Evolutionary conservation across 2,888 invertebrate genomes (phyloP).

Genomic region (Baccha elongata): DNA sequence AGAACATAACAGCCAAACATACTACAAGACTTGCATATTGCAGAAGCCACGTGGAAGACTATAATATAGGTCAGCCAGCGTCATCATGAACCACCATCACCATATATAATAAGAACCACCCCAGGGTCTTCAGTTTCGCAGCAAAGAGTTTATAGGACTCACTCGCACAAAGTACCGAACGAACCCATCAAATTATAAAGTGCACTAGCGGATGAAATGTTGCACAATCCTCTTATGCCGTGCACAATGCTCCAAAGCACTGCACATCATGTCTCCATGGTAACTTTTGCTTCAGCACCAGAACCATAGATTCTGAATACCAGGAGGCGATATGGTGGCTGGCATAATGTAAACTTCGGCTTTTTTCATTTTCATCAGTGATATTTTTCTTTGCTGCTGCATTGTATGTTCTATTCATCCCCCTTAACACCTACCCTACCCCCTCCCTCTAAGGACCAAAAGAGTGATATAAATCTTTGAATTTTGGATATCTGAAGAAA

Average conservation of each 20-base stretch:
- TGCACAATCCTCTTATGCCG: slow-evolving; percentile 48
- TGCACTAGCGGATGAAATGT: slow-evolving; percentile 68
- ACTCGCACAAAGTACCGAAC: slow-evolving; percentile 52
- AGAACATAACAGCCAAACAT: slow-evolving; percentile 4
- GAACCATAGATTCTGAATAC: not conserved
- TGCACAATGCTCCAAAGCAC: slow-evolving; percentile 27
- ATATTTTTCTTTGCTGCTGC: slow-evolving; percentile 17
- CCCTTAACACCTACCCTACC: not conserved
- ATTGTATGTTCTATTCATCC: not conserved
- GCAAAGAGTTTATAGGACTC: slow-evolving; percentile 35
- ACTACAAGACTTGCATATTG: slow-evolving; percentile 21
- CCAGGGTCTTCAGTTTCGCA: slow-evolving; percentile 16
- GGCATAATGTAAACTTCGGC: slow-evolving; percentile 38
- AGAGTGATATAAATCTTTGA: slow-evolving; percentile 64
- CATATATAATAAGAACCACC: too few species aligned
- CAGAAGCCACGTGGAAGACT: slow-evolving; percentile 25
- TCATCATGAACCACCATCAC: not conserved
- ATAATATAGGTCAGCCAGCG: slow-evolving; percentile 55
- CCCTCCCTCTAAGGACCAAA: slow-evolving; percentile 8
- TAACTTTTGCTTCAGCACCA: slow-evolving; percentile 12
- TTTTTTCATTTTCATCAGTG: slow-evolving; percentile 15
- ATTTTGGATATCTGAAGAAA: slow-evolving; percentile 68
- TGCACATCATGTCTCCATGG: slow-evolving; percentile 52
- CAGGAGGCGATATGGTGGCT: slow-evolving; percentile 29
- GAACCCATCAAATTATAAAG: slow-evolving; percentile 68